Percentiles rank a stretch among this genome's conserved stretches.
Evolutionary conservation across 30 jellyfish, hydroid and myxozoan species (phyloP).

Genomic region (Hydra vulgaris): DNA sequence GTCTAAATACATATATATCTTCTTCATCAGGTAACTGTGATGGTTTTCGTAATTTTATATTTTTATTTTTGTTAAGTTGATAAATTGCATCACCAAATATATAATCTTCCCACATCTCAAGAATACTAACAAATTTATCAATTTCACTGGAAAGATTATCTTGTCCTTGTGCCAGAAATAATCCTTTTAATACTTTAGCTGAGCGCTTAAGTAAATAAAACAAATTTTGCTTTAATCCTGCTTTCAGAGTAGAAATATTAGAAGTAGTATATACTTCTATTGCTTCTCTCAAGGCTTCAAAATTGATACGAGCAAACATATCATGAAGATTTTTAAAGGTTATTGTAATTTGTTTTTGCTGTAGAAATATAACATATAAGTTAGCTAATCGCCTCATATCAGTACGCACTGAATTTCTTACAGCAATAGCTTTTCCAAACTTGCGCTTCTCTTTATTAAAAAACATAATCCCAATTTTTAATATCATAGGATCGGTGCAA

Average conservation of each 20-base stretch:
- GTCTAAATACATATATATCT: too few species aligned
- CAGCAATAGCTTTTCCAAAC: constrained; percentile 1
- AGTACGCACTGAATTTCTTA: constrained; percentile 10
- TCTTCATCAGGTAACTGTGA: constrained; percentile 14
- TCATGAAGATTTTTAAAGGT: background rate
- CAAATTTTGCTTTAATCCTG: constrained; percentile 16
- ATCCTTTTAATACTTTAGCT: constrained; percentile 4
- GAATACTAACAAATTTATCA: background rate
- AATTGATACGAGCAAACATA: constrained; percentile 12
- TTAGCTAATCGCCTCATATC: constrained; percentile 22
- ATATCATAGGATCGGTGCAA: background rate
- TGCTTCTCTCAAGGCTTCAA: constrained; percentile 17
- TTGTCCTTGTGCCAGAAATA: constrained; percentile 4
- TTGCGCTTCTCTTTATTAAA: constrained; percentile 8
- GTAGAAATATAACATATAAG: constrained; percentile 1
- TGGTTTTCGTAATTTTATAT: constrained; percentile 2
- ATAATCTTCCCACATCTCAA: constrained; percentile 22
- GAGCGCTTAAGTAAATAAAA: constrained; percentile 3
- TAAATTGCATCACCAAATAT: constrained; percentile 13
- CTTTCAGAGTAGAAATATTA: background rate
- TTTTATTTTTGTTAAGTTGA: constrained; percentile 1
- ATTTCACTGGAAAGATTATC: constrained; percentile 10
- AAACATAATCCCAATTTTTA: constrained; percentile 9
- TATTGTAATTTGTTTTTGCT: background rate
- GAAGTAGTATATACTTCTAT: constrained; percentile 13